phyloP scores from a whole-genome alignment of 2,888 invertebrate species.

The Diplolepis rosae region DNA sequence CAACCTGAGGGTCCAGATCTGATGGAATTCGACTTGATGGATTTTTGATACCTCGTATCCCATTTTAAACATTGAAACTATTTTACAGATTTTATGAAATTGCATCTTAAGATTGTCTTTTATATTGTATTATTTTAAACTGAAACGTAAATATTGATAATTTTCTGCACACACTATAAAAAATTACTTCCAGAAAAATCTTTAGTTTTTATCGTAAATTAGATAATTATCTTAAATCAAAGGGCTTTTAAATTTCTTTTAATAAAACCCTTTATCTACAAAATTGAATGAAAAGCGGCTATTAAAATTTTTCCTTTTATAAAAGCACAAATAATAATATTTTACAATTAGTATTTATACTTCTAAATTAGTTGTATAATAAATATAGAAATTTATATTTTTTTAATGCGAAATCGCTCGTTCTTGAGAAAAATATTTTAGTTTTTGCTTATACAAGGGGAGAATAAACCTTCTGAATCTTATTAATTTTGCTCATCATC shows the following conservation, averaged over 20 bases:
- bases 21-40: constrained; percentile 44
- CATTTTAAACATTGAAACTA: background rate
- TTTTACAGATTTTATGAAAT: background rate
- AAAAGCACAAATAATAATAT: too few relatives aligned
- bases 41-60: background rate
- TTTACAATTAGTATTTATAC: background rate
- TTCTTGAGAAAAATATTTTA: background rate
- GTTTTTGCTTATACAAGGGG: background rate
- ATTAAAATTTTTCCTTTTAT: too few relatives aligned
- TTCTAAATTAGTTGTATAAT: background rate
- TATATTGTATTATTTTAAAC: too few relatives aligned
- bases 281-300: too few relatives aligned
- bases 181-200: too few relatives aligned
- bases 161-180: too few relatives aligned
- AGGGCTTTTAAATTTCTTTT: too few relatives aligned
- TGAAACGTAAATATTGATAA: too few relatives aligned
- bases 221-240: too few relatives aligned
- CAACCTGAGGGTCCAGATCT: constrained; percentile 51
- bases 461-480: background rate
- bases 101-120: background rate
- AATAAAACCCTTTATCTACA: too few relatives aligned
- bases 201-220: too few relatives aligned
- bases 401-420: background rate
- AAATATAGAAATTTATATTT: background rate
- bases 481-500: background rate